Conservation (phyloP, 2,888 invertebrate genomes). For the Gonocerus acuteangulatus region DNA sequence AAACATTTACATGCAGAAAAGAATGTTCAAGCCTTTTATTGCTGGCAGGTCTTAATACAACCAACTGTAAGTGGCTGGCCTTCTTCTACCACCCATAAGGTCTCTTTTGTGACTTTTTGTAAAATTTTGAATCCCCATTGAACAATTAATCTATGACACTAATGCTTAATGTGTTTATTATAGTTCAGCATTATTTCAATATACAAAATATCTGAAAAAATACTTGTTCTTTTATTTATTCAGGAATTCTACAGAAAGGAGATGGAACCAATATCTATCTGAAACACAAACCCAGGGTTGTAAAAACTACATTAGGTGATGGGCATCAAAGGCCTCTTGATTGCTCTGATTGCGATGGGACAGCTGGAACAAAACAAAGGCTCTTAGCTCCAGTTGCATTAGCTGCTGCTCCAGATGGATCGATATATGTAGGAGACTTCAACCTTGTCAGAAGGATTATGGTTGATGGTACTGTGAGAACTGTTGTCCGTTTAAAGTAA, state of each 20-base stretch:
- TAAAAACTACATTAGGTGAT: conserved; percentile 85
- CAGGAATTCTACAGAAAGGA: conserved; percentile 93
- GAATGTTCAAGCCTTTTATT: too few relatives aligned
- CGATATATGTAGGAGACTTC: conserved; percentile 91
- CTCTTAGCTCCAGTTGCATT: conserved; percentile 88
- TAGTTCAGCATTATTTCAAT: too few relatives aligned
- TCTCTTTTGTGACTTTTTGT: too few relatives aligned
- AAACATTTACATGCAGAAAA: too few relatives aligned
- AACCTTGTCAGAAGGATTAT: conserved; percentile 82
- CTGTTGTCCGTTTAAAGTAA: conserved; percentile 74
- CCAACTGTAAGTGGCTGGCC: too few relatives aligned
- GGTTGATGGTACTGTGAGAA: conserved; percentile 74
- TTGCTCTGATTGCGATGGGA: conserved; percentile 74
- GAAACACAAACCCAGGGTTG: conserved; percentile 84
- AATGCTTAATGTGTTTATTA: too few relatives aligned
- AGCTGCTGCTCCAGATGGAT: conserved; percentile 85
- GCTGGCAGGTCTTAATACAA: too few relatives aligned
- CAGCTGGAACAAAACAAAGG: conserved; percentile 58
- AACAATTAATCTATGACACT: too few relatives aligned
- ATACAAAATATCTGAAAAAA: too few relatives aligned
- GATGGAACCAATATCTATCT: conserved; percentile 93
- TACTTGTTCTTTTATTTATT: too few relatives aligned
- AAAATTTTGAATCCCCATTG: too few relatives aligned
- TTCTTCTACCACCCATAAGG: too few relatives aligned
- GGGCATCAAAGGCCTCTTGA: conserved; percentile 81